These are phyloP conservation scores for Nettapus auritus DNA, from an alignment of 2,113 vertebrate genomes.

Conservation along the genomic window DNA sequence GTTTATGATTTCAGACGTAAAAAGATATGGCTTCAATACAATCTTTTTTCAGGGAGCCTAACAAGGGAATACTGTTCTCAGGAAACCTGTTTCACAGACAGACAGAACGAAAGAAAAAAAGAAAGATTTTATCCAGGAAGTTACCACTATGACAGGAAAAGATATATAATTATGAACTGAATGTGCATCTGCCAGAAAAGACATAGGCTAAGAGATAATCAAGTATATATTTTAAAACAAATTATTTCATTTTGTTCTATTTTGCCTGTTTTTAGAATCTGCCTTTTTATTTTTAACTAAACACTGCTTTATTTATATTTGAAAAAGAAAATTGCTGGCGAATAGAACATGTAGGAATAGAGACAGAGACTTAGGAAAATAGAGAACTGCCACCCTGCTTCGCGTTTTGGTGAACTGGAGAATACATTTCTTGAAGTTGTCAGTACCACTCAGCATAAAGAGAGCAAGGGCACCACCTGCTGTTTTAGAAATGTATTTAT, in stretches of 20 bases:
- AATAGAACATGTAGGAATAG: not conserved
- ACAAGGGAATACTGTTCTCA: not conserved
- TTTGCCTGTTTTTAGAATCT: not conserved
- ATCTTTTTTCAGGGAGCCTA: not conserved
- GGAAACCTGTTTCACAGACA: not conserved
- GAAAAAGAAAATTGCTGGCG: not conserved
- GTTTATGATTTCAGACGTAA: not conserved
- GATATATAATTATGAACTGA: not conserved
- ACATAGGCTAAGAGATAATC: not conserved
- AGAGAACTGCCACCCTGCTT: not conserved
- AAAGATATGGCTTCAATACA: not conserved
- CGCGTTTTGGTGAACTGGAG: not conserved
- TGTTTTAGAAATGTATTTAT: not conserved
- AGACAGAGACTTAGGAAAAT: not conserved
- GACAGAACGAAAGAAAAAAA: not conserved
- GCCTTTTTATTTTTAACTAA: not conserved
- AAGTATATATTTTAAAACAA: not conserved
- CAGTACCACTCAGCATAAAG: not conserved
- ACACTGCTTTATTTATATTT: not conserved
- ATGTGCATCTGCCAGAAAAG: not conserved
- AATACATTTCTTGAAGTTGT: not conserved
- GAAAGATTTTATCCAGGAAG: not conserved
- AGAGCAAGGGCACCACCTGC: constrained; percentile 57
- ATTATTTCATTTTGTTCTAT: not conserved
- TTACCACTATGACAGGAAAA: not conserved